Conservation (phyloP, 2,113 vertebrate species). For the Pelodiscus sinensis region DNA sequence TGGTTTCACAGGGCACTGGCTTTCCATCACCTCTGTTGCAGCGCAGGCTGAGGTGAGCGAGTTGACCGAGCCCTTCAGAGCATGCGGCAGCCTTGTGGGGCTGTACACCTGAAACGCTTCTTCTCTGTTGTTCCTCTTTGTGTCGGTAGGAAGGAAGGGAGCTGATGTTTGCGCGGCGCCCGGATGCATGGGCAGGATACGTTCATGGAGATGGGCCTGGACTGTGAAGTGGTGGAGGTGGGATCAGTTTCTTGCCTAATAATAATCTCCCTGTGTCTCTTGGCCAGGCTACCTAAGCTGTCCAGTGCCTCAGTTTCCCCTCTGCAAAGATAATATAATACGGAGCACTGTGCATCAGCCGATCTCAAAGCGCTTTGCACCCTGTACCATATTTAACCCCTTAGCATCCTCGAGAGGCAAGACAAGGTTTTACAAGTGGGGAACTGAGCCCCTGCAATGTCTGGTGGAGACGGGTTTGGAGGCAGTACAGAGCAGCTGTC, state of each 20-base stretch:
- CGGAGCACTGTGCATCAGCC: no score
- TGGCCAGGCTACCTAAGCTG: neutral
- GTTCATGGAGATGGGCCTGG: neutral
- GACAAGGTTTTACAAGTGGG: no score
- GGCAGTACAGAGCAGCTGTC: no score
- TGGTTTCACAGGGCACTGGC: constrained; percentile 25
- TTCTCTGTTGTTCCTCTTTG: neutral
- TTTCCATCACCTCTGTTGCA: constrained; percentile 26
- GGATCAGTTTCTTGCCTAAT: neutral
- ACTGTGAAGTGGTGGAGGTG: neutral
- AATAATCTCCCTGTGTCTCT: neutral
- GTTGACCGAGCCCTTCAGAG: neutral
- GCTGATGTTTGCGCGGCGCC: neutral
- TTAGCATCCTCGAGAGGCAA: no score
- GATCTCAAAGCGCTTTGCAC: neutral
- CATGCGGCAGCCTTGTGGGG: neutral
- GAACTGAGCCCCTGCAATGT: no score
- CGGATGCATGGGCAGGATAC: neutral
- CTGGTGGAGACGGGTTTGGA: no score
- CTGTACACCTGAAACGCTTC: neutral
- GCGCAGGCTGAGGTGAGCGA: neutral
- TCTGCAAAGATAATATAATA: neutral
- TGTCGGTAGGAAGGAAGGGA: neutral
- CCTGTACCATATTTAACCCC: no score
- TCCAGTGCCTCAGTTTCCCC: neutral